These are phyloP conservation scores for Drosophila kuntzei DNA, from an alignment of 2,888 invertebrate species.

Conservation along the genomic window DNA sequence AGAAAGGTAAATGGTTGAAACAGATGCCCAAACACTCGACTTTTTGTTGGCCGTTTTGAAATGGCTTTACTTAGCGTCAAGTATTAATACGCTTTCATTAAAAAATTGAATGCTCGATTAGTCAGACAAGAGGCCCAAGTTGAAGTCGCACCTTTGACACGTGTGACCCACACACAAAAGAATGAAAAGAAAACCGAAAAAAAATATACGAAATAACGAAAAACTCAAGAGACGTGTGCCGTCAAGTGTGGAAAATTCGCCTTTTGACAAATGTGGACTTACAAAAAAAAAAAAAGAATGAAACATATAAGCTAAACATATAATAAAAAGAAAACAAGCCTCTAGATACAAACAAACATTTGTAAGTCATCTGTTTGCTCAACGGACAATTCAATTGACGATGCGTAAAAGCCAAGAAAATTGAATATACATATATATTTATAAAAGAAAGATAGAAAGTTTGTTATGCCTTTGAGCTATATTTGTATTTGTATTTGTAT, in stretches of 20 bases:
- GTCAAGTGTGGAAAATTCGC: slow-evolving; percentile 80
- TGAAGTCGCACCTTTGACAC: slow-evolving; percentile 73
- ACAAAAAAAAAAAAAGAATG: slow-evolving; percentile 19
- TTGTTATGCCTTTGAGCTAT: slow-evolving; percentile 44
- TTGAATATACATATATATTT: slow-evolving; percentile 10
- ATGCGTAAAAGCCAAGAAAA: slow-evolving; percentile 57
- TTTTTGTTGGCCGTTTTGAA: slow-evolving; percentile 6
- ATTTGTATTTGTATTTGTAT: slow-evolving; percentile 21
- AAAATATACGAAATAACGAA: slow-evolving; percentile 8
- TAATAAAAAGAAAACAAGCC: slow-evolving; percentile 33
- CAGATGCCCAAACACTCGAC: slow-evolving; percentile 54
- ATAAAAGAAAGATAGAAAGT: slow-evolving; percentile 60
- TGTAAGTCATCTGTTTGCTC: slow-evolving; percentile 67
- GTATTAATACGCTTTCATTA: slow-evolving; percentile 78
- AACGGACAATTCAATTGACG: slow-evolving; percentile 73
- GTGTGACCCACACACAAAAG: slow-evolving; percentile 70
- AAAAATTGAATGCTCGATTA: slow-evolving; percentile 79
- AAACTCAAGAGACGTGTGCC: slow-evolving; percentile 65
- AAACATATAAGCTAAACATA: slow-evolving; percentile 7
- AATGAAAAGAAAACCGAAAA: background rate
- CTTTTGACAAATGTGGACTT: slow-evolving; percentile 75
- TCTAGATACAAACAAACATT: slow-evolving; percentile 57
- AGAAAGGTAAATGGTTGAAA: slow-evolving; percentile 35
- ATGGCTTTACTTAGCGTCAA: slow-evolving; percentile 65
- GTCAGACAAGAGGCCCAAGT: slow-evolving; percentile 56